Percentiles rank a stretch among this genome's conserved stretches.
These are phyloP conservation scores for Lateolabrax maculatus DNA, from an alignment of 2,797 vertebrate species.

Conservation along the genomic window DNA sequence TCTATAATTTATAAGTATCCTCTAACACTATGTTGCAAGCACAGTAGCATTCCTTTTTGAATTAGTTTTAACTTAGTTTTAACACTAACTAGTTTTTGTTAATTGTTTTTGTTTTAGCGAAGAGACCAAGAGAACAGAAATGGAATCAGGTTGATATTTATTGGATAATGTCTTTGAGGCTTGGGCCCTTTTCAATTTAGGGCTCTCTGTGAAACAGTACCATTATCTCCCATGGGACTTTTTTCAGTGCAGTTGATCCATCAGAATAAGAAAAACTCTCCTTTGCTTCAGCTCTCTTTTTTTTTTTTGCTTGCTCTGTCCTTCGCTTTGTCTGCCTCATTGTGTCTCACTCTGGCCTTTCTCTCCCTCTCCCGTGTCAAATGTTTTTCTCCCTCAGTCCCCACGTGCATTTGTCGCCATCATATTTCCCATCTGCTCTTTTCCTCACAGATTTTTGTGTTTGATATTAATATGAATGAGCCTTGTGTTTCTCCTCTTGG, in stretches of 20 bases:
- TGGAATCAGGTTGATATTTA: conserved; percentile 25
- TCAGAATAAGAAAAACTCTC: conserved; percentile 4
- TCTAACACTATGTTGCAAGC: too few species aligned
- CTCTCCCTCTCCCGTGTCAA: conserved; percentile 26
- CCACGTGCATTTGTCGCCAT: conserved; percentile 36
- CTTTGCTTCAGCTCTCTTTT: background rate
- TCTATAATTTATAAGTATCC: background rate
- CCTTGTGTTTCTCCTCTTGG: conserved; percentile 32
- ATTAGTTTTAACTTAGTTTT: background rate
- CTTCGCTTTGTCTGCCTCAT: conserved; percentile 19
- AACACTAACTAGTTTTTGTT: background rate
- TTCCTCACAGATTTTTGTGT: conserved; percentile 36
- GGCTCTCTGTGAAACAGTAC: background rate
- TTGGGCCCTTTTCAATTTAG: background rate
- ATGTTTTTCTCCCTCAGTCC: conserved; percentile 22
- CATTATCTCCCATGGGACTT: background rate
- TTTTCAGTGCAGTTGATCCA: conserved; percentile 28
- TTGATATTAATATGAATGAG: conserved; percentile 58
- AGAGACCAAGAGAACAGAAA: background rate
- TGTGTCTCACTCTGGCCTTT: conserved; percentile 34
- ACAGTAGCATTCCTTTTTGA: background rate
- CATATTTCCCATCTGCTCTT: conserved; percentile 30
- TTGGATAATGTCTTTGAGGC: background rate
- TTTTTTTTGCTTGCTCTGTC: conserved; percentile 12
- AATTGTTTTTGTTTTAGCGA: background rate